phyloP scores from a whole-genome alignment of 2,888 invertebrate genomes.

The Hedychridium roseum region DNA sequence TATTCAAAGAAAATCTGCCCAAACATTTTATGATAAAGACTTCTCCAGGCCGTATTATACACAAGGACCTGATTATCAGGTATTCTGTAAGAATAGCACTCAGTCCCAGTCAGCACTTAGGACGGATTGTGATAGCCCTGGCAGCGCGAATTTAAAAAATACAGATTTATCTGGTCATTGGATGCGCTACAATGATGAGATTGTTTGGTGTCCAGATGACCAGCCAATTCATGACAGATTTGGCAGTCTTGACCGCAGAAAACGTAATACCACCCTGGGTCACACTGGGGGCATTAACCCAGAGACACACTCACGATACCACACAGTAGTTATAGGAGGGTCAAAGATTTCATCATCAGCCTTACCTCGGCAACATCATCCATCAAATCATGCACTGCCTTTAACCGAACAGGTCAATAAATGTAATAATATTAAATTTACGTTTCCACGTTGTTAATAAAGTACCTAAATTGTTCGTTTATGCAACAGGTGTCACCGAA shows the following conservation, averaged over 20 bases:
- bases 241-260: conserved; percentile 70
- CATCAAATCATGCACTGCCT: conserved; percentile 34
- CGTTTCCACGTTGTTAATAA: no score
- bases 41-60: conserved; percentile 36
- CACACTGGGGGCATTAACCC: conserved; percentile 25
- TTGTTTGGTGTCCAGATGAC: conserved; percentile 56
- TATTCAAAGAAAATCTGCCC: conserved; percentile 34
- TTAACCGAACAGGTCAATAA: conserved; percentile 45
- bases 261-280: conserved; percentile 55
- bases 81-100: conserved; percentile 31
- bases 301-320: conserved; percentile 45
- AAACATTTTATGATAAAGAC: conserved; percentile 41
- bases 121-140: conserved; percentile 32
- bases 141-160: conserved; percentile 24
- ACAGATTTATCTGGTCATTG: conserved; percentile 45
- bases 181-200: conserved; percentile 55
- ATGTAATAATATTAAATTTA: no score
- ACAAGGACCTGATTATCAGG: conserved; percentile 38
- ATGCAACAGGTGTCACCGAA: conserved; percentile 27
- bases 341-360: conserved; percentile 19
- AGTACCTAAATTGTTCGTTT: no score
- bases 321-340: conserved; percentile 40
- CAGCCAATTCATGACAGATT: conserved; percentile 61
- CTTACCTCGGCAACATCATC: conserved; percentile 23
- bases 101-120: conserved; percentile 26